Base-by-base conservation (phyloP, 2,888 invertebrate species). In the Clostera curtula region DNA sequence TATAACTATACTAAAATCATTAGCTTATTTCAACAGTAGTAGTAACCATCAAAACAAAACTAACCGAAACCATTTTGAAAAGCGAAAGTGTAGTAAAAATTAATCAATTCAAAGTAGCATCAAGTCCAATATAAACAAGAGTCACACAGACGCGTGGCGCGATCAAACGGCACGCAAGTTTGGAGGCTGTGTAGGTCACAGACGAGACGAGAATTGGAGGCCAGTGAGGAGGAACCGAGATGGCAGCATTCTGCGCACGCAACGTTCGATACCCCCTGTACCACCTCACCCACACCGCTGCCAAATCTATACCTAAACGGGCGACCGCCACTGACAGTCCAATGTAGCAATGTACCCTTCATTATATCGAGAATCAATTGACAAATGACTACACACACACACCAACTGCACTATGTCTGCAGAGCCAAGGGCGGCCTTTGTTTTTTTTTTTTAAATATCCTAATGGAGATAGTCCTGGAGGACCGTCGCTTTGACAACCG, bases 341-440 rank as follows among this genome's bases (percentile, higher is more conserved):
- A 62, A 67, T 72, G 73, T 76, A 67, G 73, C 76, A 58, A 64
- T 67, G 75, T 77, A 75, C 76, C 74, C 75, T 75, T 75, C 76
- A 77, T 80, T 80, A 77, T 79, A 82, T 79, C 68, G 74, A 63
- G 76, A 80, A 80, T 82, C 80, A 80, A 80, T 82, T 79, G 82
- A 73, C 75, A 76, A 77, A 79, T 77, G 69, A 66, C 60, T 52
- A 64, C 32, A 29, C 49, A 42, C 43, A 42, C 49, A 40, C 40
- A 37, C 39, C 31, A 36, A 42, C 44, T 56, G 54, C 64, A 60
- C 42, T 36, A 27, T 25, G 31, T 38, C 43, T 31, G 17, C 44
- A 42, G 34, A 33, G 36, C 43, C 34, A 30, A 29, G 23, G 18
- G 19, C 20, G 41, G 32, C 50, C 55, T 59, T 65, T 75, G 69